These are phyloP conservation scores for Eupithecia abbreviata DNA, from an alignment of 2,888 invertebrate genomes.

Conservation along the genomic window DNA sequence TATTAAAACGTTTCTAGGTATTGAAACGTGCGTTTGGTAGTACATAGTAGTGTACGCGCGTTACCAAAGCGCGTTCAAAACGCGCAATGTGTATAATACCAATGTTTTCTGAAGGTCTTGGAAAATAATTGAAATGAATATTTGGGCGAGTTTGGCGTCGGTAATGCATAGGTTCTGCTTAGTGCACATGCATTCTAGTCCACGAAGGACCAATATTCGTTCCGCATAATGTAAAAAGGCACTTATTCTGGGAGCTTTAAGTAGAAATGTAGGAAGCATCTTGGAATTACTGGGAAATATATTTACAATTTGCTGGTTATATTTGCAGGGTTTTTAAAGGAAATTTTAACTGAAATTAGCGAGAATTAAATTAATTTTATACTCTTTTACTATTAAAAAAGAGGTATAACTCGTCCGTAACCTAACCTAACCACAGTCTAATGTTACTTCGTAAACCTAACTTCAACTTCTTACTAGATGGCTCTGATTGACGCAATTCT, in stretches of 20 bases:
- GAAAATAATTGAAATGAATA: not conserved
- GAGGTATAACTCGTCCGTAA: no score
- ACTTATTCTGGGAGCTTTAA: conserved; percentile 19
- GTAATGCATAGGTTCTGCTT: not conserved
- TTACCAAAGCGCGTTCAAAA: not conserved
- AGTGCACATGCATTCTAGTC: not conserved
- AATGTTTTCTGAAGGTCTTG: no score
- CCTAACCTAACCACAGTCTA: no score
- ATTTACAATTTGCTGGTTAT: conserved; percentile 21
- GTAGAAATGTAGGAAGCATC: conserved; percentile 26
- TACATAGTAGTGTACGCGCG: not conserved
- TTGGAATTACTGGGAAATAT: conserved; percentile 21
- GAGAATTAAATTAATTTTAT: no score
- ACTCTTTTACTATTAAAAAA: no score
- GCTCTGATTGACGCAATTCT: no score
- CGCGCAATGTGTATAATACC: no score
- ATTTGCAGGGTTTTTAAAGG: not conserved
- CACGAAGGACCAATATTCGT: conserved; percentile 1
- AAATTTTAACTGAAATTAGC: not conserved
- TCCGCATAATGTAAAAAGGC: not conserved
- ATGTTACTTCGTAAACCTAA: no score
- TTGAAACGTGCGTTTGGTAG: no score
- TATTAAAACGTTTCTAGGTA: no score
- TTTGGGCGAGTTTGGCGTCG: not conserved
- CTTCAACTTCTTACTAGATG: no score